phyloP scores from a whole-genome alignment of 2,888 invertebrate species.

The Apodemia hepburni region DNA sequence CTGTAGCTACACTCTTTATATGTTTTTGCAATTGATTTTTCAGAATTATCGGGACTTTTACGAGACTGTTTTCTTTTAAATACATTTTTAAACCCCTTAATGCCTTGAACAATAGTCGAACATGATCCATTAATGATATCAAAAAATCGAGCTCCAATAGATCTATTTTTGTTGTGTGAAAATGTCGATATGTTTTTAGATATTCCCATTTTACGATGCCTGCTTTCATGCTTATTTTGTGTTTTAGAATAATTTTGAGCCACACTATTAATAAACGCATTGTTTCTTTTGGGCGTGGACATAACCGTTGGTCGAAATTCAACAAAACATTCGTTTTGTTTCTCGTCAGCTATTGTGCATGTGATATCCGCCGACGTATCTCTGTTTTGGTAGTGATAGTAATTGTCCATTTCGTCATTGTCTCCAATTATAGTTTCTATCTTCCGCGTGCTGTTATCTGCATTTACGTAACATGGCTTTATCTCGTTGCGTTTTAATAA shows the following conservation, averaged over 20 bases:
- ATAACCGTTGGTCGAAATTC: slow-evolving; percentile 47
- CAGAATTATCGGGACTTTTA: slow-evolving; percentile 17
- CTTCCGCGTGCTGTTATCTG: background rate
- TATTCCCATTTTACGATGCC: background rate
- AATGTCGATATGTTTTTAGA: slow-evolving; percentile 7
- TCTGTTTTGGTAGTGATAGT: slow-evolving; percentile 8
- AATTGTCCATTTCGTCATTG: background rate
- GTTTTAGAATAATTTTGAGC: background rate
- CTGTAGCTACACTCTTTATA: slow-evolving; percentile 42
- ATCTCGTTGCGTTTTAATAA: slow-evolving; percentile 21
- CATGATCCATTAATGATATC: slow-evolving; percentile 60
- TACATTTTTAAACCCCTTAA: slow-evolving; percentile 44
- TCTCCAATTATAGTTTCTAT: background rate
- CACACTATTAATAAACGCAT: background rate
- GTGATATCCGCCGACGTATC: background rate
- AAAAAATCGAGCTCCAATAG: slow-evolving; percentile 49
- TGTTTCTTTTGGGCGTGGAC: slow-evolving; percentile 49
- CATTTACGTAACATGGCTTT: slow-evolving; percentile 16
- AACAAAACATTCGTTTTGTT: slow-evolving; percentile 25
- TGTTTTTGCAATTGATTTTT: slow-evolving; percentile 16
- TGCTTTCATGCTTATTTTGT: slow-evolving; percentile 18
- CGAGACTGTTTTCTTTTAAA: slow-evolving; percentile 41
- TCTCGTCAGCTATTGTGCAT: slow-evolving; percentile 10
- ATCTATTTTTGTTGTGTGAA: slow-evolving; percentile 28
- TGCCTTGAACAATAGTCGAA: slow-evolving; percentile 52